Base-by-base conservation (phyloP, 2,888 invertebrate species). In the Scaptomyza flava region DNA sequence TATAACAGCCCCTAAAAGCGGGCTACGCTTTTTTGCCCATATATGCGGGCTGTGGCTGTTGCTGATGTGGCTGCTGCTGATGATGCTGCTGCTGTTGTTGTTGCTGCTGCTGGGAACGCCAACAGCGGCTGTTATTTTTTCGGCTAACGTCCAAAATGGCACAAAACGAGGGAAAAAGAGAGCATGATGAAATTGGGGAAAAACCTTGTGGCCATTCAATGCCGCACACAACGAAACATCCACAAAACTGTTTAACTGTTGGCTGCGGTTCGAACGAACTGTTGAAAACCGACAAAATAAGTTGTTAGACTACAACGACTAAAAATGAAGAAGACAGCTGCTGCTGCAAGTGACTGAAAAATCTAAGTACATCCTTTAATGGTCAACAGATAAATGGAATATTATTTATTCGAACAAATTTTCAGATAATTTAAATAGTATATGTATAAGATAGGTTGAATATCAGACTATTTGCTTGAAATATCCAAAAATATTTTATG, bases 1-100 rank as follows among this genome's bases (percentile, higher is more conserved):
- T 53, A 52, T 43, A 80, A 9, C 73, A 59, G 81, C 70, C 63
- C 84, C 81, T 56, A 73, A 78, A 73, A 71, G 68, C 79, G 46
- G 74, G 69, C 79, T 42, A 74, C 42, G 34, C 48, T 79, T 71
- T 38, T 85, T 83, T 72, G 65, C 41, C 63, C 9, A 17, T 52
- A 62, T 36, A 73, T 83, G 78, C 74, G 70, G 86, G 71, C 38
- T 75, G 51, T 63, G 60, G 52, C 43, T 62, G 65, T 43, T 68
- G 72, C 20, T 54, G 54, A 8, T 48, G 45, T 23, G 58, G 47
- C 60, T 51, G 59, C 5, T 34, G 38, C 9, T 59, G 59, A 38
- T 71, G 71, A 50, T 76, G 76, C 11, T 41, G 42, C 12, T 53
- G 52, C 3, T 52, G 53, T 31, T 63, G 33, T 11, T 52, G 53